Evolutionary conservation across 2,888 invertebrate species (phyloP).

Genomic region (Aporophyla lueneburgensis): DNA sequence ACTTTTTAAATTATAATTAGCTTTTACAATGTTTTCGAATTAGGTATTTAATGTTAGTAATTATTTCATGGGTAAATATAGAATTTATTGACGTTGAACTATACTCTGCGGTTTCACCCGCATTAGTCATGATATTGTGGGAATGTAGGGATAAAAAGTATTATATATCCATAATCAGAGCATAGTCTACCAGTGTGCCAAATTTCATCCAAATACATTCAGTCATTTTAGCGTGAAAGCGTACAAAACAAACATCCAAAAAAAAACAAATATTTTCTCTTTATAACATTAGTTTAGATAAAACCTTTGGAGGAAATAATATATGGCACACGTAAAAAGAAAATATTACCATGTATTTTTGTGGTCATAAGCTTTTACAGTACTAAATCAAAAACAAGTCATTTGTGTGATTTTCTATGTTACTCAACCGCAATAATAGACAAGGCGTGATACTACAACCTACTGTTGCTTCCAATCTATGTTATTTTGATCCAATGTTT

Average conservation of each 20-base stretch:
- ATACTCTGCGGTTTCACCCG: neutral
- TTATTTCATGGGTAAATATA: no score
- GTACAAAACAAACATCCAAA: neutral
- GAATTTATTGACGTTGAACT: no score
- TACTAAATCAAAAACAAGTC: slow-evolving; percentile 35
- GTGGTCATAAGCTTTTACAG: slow-evolving; percentile 29
- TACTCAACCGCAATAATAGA: slow-evolving; percentile 62
- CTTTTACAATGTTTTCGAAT: no score
- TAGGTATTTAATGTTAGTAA: no score
- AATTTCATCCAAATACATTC: no score
- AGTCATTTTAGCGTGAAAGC: no score
- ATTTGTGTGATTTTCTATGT: slow-evolving; percentile 52
- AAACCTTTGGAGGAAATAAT: neutral
- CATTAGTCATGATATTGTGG: no score
- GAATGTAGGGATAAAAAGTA: no score
- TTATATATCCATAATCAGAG: no score
- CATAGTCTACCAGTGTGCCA: no score
- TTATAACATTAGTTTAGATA: neutral
- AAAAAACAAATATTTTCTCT: neutral
- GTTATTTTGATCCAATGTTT: slow-evolving; percentile 56
- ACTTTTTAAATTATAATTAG: no score
- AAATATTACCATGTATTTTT: slow-evolving; percentile 22
- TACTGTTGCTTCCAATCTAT: slow-evolving; percentile 64
- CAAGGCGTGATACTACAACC: slow-evolving; percentile 45
- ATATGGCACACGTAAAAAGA: neutral